Evolutionary conservation across 2,113 vertebrate genomes (phyloP).

Genomic region (Varanus salvator): DNA sequence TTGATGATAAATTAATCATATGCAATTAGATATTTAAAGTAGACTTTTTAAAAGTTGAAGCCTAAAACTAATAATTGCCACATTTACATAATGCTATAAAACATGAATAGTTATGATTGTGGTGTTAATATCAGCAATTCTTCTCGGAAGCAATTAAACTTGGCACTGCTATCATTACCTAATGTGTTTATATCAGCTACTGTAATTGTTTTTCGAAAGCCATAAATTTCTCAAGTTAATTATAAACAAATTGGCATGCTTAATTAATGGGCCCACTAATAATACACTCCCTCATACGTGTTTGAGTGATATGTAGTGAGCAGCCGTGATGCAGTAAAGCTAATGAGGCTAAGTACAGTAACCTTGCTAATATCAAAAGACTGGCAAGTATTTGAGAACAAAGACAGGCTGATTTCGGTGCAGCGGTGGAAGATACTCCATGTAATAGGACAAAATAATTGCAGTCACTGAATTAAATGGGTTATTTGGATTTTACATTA

Average conservation of each 20-base stretch:
- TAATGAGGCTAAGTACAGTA: conserved; percentile 36
- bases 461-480: not conserved
- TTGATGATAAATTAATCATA: conserved; percentile 16
- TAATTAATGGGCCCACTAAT: conserved; percentile 68
- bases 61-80: conserved; percentile 32
- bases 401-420: not conserved
- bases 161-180: conserved; percentile 56
- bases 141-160: conserved; percentile 69
- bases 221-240: conserved; percentile 74
- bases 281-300: conserved; percentile 50
- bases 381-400: not conserved
- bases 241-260: conserved; percentile 70
- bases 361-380: conserved; percentile 29
- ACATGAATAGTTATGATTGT: conserved; percentile 45
- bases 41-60: conserved; percentile 35
- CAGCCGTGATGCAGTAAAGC: conserved; percentile 36
- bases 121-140: conserved; percentile 63
- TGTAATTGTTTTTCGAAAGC: conserved; percentile 69
- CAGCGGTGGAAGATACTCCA: not conserved
- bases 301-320: conserved; percentile 51
- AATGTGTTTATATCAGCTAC: conserved; percentile 69
- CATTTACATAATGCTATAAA: conserved; percentile 58
- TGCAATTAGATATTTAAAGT: conserved; percentile 42
- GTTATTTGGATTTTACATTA: not conserved
- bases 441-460: not conserved